phyloP scores from a whole-genome alignment of 2,113 vertebrate genomes.

The Aptenodytes forsteri region DNA sequence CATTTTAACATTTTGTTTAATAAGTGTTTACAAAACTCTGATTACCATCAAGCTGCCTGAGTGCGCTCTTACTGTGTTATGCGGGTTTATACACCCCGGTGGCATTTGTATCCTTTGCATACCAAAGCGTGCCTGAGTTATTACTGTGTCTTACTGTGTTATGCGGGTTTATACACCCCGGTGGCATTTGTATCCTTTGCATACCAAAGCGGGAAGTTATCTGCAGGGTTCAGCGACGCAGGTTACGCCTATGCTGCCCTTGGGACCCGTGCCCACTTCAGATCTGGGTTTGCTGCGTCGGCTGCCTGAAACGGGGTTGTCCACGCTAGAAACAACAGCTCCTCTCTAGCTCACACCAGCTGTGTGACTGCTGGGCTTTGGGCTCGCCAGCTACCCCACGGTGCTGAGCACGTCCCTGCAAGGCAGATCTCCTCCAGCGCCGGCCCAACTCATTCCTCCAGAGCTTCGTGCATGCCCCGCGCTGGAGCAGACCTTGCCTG shows the following conservation, averaged over 20 bases:
- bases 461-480: accelerated
- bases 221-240: background rate
- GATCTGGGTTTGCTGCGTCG: background rate
- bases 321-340: background rate
- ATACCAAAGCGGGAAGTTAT: background rate
- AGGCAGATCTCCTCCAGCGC: background rate
- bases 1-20: background rate
- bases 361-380: background rate
- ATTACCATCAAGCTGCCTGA: background rate
- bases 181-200: background rate
- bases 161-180: background rate
- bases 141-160: accelerated
- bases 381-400: background rate
- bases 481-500: background rate
- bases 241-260: too few species aligned
- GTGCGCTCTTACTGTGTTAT: accelerated
- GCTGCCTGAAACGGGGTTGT: background rate
- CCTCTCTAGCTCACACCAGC: background rate
- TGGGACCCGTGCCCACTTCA: background rate
- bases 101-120: background rate
- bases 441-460: too few species aligned
- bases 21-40: background rate
- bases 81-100: background rate
- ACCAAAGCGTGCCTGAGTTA: background rate
- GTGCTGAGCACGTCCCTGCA: background rate